Conservation (phyloP, 92 coral and sea anemone genomes). For the Pocillopora meandrina region DNA sequence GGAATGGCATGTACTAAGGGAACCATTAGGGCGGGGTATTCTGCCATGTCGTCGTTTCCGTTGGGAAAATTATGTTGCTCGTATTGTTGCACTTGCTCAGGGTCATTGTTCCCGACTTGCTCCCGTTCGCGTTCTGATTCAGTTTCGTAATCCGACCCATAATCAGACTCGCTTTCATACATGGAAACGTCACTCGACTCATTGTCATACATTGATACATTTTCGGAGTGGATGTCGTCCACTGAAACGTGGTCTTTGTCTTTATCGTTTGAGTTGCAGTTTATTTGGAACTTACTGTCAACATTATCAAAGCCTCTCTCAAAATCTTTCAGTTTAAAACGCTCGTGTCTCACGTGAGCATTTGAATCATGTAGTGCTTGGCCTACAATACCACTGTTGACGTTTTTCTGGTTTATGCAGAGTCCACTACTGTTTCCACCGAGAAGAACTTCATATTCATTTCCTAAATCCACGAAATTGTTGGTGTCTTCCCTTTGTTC, state of each 20-base stretch:
- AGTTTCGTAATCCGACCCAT: too few species aligned
- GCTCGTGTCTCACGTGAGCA: too few species aligned
- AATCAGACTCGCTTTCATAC: background rate
- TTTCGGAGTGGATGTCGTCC: background rate
- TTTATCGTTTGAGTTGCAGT: background rate
- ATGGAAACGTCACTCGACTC: background rate
- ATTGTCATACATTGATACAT: background rate
- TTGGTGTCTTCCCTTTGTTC: too few species aligned
- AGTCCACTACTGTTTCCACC: too few species aligned
- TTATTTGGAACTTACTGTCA: background rate
- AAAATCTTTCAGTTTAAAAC: background rate
- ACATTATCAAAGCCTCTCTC: background rate
- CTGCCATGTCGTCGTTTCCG: background rate
- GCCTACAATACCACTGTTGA: too few species aligned
- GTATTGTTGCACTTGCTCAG: constrained; percentile 5
- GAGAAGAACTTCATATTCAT: too few species aligned
- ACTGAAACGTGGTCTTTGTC: background rate
- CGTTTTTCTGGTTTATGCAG: too few species aligned
- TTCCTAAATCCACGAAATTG: too few species aligned
- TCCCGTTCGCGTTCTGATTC: background rate
- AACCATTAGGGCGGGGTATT: too few species aligned
- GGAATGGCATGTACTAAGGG: background rate
- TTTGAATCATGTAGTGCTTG: too few species aligned
- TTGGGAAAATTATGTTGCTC: background rate
- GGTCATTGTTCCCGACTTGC: background rate